These are phyloP conservation scores for Sepiola atlantica DNA, from an alignment of 2,888 invertebrate genomes.

Conservation along the genomic window DNA sequence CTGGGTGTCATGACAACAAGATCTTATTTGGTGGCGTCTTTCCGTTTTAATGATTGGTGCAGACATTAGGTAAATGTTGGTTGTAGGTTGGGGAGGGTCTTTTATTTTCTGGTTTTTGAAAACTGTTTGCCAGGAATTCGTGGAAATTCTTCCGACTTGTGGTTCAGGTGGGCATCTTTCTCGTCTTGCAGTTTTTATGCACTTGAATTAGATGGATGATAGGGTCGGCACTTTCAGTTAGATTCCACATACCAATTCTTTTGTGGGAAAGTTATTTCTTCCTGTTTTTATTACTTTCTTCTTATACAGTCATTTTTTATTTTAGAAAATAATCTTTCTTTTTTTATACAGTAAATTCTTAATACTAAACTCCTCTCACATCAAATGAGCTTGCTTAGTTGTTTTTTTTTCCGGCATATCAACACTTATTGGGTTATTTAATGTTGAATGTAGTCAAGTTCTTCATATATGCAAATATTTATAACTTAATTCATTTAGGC, in stretches of 20 bases:
- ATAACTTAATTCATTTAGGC: no score
- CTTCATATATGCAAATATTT: no score
- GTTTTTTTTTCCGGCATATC: no score
- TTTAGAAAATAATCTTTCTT: background rate
- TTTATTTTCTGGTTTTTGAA: background rate
- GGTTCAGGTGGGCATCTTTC: background rate
- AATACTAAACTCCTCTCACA: no score
- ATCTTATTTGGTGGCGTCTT: background rate
- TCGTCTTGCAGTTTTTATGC: background rate
- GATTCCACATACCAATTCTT: background rate
- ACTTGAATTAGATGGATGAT: background rate
- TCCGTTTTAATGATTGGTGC: background rate
- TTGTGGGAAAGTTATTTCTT: background rate
- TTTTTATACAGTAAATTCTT: no score
- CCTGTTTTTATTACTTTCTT: background rate
- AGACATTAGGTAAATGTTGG: background rate
- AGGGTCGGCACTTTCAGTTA: background rate
- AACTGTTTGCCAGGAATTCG: background rate
- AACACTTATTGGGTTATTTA: no score
- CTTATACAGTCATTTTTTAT: background rate
- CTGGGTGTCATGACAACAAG: conserved; percentile 32
- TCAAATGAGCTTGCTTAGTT: no score
- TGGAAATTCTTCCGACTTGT: background rate
- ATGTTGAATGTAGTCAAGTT: no score
- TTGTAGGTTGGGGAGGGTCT: background rate